phyloP scores from a whole-genome alignment of 2,888 invertebrate genomes.

The Ochropacha duplaris region DNA sequence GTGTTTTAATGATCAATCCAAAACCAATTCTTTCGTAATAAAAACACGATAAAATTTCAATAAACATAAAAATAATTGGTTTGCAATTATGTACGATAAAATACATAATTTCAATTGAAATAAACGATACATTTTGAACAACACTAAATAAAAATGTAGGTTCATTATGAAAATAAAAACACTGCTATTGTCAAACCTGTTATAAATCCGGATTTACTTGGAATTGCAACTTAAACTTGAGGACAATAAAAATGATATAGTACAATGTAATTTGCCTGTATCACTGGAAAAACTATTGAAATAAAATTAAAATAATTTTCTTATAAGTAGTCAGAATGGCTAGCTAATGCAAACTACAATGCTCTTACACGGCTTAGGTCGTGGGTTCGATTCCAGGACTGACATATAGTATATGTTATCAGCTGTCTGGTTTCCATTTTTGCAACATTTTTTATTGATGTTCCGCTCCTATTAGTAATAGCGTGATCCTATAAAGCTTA shows the following conservation, averaged over 20 bases:
- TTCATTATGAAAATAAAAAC: background rate
- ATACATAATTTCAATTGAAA: background rate
- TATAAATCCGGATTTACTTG: background rate
- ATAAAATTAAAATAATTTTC: no score
- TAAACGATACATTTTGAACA: background rate
- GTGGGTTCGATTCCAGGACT: no score
- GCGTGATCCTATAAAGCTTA: no score
- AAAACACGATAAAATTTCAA: background rate
- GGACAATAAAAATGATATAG: background rate
- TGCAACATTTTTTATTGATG: no score
- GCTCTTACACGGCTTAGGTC: no score
- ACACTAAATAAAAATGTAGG: background rate
- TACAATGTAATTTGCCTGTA: background rate
- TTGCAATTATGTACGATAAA: background rate
- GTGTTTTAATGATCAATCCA: background rate
- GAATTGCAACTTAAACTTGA: background rate
- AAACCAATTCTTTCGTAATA: background rate
- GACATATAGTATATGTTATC: no score
- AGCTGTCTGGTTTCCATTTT: no score
- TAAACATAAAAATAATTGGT: background rate
- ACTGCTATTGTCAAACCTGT: background rate
- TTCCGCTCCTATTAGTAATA: no score
- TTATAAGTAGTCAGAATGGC: no score
- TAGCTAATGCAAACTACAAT: no score
- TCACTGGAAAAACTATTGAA: no score